A percentile compares a stretch with the other conserved stretches of the same genome.
Evolutionary conservation across 2,797 vertebrate species (phyloP).

Genomic region (Philypnodon macrostomus): DNA sequence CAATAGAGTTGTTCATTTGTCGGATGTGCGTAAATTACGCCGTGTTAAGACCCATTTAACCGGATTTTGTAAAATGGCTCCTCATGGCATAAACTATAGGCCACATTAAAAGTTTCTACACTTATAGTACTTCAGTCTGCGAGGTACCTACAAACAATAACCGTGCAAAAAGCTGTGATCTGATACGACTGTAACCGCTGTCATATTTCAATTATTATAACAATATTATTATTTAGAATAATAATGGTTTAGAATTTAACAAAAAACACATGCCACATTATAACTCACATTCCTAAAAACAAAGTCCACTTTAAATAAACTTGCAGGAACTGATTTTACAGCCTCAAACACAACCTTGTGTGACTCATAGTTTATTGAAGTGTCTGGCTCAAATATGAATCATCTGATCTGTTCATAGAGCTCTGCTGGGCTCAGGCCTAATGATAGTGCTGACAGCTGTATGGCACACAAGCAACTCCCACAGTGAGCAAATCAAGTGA

Average conservation of each 20-base stretch:
- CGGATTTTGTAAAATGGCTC: not conserved
- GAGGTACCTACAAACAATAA: no score
- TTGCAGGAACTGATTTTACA: slow-evolving; percentile 24
- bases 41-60: not conserved
- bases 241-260: not conserved
- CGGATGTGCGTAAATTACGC: not conserved
- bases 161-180: no score
- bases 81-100: no score
- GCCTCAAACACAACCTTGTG: slow-evolving; percentile 9
- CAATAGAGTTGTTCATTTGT: no score
- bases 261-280: slow-evolving; percentile 5
- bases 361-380: slow-evolving; percentile 36
- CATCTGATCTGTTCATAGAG: slow-evolving; percentile 16
- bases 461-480: slow-evolving; percentile 1
- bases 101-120: not conserved
- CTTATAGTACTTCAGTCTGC: no score
- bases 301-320: slow-evolving; percentile 3
- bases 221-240: no score
- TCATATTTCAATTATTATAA: no score
- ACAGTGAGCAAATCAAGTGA: not conserved
- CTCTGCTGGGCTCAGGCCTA: not conserved
- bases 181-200: no score
- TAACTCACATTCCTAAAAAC: slow-evolving; percentile 13
- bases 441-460: slow-evolving; percentile 15
- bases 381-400: slow-evolving; percentile 21